Base-by-base conservation (phyloP, 2,113 vertebrate genomes). In the Gnathonemus echidnorhynchus region DNA sequence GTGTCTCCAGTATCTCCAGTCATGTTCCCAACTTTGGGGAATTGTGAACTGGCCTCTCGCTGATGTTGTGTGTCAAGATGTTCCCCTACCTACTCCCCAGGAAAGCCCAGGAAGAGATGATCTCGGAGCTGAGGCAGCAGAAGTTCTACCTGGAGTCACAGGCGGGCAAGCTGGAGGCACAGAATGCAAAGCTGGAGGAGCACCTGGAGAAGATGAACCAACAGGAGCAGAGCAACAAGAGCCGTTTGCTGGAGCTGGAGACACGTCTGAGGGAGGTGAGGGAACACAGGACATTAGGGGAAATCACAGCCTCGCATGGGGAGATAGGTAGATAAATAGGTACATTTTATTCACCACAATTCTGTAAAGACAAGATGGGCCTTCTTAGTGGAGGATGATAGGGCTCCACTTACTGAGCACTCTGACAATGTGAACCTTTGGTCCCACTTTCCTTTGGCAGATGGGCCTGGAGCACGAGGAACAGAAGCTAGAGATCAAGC, bases 61-160 rank as follows among this genome's bases (percentile, higher is more conserved):
- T 88, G 66, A 58, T 21, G 53, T 7, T 50, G 52, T 88, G 6
- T 31, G 17, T 19, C 91, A 90, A 19, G 74, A 11, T 77, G 35
- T 8, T 48, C 83, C 77, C 83, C 10, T 85, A 4, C 19, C 83
- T 11, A 24, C 39, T 24, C 88, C 89, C 90, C 93, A 99, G 98
- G 98, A 99, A 99, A 98, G 98, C 98, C 91, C 98, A 99, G 92
- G 98, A 99, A 92, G 98, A 99, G 94, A 99, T 99, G 98, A 99
- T 99, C 93, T 99, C 98, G 87, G 98, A 99, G 94, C 98, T 99
- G 87, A 97, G 98, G 84, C 98, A 99, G 92, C 98, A 99, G 95
- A 99, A 99, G 94, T 99, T 99, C 95, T 99, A 99, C 94, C 94
- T 99, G 95, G 98, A 99, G 94, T 98, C 98, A 3, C 98, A 99